phyloP scores from a whole-genome alignment of 1,140 invertebrate genomes.

The Planococcus citri region DNA sequence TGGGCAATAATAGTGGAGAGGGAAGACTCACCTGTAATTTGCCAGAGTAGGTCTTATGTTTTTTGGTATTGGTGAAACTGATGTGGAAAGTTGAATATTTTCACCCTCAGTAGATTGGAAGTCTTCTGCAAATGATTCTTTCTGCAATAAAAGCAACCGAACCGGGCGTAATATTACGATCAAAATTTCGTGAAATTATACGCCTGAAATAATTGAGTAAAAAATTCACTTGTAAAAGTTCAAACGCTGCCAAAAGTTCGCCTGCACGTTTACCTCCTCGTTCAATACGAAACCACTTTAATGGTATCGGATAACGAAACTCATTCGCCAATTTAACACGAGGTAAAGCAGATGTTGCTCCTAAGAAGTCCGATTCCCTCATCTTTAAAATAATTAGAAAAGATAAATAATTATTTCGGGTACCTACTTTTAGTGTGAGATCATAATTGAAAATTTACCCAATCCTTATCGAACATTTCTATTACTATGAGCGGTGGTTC shows the following conservation, averaged over 20 bases:
- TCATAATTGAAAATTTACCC: conserved; percentile 40
- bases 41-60: conserved; percentile 71
- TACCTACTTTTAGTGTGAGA: too few species aligned
- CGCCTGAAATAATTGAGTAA: too few species aligned
- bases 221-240: conserved; percentile 45
- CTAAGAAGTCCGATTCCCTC: conserved; percentile 76
- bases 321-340: conserved; percentile 58
- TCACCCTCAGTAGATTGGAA: too few species aligned
- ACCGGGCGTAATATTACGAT: too few species aligned
- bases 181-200: too few species aligned
- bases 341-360: conserved; percentile 58
- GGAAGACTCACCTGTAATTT: conserved; percentile 54
- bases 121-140: too few species aligned
- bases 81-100: conserved; percentile 36
- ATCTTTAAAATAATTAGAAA: conserved; percentile 37
- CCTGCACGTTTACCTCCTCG: conserved; percentile 66
- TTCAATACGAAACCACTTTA: conserved; percentile 74
- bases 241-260: conserved; percentile 73
- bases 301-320: conserved; percentile 53
- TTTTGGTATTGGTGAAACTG: conserved; percentile 63
- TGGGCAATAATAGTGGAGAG: too few species aligned
- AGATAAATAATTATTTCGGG: too few species aligned
- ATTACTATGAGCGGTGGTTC: conserved; percentile 70
- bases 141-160: too few species aligned
- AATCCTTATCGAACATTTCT: conserved; percentile 84